Evolutionary conservation across 2,797 vertebrate species (phyloP), one percentile per base, ranked within the genome.

Genomic region (Pseudomugil gertrudae): DNA sequence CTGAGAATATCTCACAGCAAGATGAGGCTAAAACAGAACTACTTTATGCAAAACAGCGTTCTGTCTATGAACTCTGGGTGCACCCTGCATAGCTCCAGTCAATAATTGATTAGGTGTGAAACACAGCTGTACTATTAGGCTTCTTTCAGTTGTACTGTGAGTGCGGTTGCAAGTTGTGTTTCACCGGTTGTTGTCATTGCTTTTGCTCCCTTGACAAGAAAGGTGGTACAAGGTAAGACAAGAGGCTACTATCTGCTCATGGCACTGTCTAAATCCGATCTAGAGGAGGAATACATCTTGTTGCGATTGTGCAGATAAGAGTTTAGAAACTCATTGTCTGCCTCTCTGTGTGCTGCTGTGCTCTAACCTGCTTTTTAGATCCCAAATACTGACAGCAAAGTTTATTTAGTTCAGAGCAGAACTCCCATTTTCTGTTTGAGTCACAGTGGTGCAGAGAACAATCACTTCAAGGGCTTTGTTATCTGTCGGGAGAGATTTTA

Each of bases 61-160:
- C 54, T 27, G 66, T 38, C 77, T 54, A 48, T 86, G 85, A 86
- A 87, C 86, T 89, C 69, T 38, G 11, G 10, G 17, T 85, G 84
- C 79, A 80, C 86, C 64, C 51, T 3, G 14, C 66, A 61, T 47
- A 54, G 63, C 72, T 76, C 33, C 54, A 66, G 76, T 90, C 86
- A 90, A 91, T 90, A 85, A 90, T 87, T 86, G 80, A 90, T 88
- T 57, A 19, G 63, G 19, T 69, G 58, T 76, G 70, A 78, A 81
- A 67, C 72, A 47, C 53, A 17, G 29, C 50, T 64, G 70, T 21
- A 30, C 62, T 24, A 1, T 56, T 21, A 50, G 50, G 71, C 29
- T 66, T 38, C 52, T 53, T 57, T 43, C 45, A 26, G 43, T 63
- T 52, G 36, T 33, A 32, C 63, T 57, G 72, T 70, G 81, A 79